phyloP scores from a whole-genome alignment of 2,113 vertebrate genomes.

The Aleadryas rufinucha region DNA sequence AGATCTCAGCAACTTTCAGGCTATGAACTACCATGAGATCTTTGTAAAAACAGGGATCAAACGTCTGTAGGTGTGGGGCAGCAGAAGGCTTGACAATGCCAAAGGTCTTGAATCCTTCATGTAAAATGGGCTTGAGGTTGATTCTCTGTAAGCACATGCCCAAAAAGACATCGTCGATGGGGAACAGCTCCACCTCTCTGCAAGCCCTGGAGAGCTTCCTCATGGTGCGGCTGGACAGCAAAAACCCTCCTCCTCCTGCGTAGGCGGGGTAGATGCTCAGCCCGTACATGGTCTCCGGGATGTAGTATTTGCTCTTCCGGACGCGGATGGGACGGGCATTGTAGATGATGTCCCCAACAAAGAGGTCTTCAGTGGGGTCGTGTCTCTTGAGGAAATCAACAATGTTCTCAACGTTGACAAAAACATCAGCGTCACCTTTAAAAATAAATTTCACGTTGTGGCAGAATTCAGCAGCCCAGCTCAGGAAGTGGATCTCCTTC shows the following conservation, averaged over 20 bases:
- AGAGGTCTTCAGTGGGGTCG: conserved; percentile 76
- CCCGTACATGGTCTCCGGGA: conserved; percentile 89
- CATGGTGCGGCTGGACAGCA: conserved; percentile 86
- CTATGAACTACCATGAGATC: conserved; percentile 97
- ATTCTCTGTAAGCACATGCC: conserved; percentile 95
- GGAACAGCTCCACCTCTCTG: conserved; percentile 92
- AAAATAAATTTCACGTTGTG: conserved; percentile 85
- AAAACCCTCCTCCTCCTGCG: conserved; percentile 90
- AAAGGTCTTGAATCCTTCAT: conserved; percentile 94
- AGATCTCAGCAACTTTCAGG: conserved; percentile 90
- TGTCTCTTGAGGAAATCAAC: conserved; percentile 82
- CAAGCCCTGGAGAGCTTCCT: conserved; percentile 82
- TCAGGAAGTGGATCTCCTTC: conserved; percentile 94
- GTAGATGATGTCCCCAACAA: conserved; percentile 92
- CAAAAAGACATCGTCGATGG: conserved; percentile 94
- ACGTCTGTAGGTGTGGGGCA: conserved; percentile 89
- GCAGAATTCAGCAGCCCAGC: conserved; percentile 88
- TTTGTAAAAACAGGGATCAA: conserved; percentile 94
- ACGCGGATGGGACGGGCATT: conserved; percentile 87
- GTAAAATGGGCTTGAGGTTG: conserved; percentile 80
- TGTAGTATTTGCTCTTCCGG: conserved; percentile 88
- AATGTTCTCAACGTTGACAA: conserved; percentile 92
- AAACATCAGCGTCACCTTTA: conserved; percentile 93
- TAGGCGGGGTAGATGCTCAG: conserved; percentile 86
- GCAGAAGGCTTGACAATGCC: conserved; percentile 90